phyloP scores from a whole-genome alignment of 2,797 vertebrate genomes.

The Distichodus sexfasciatus region DNA sequence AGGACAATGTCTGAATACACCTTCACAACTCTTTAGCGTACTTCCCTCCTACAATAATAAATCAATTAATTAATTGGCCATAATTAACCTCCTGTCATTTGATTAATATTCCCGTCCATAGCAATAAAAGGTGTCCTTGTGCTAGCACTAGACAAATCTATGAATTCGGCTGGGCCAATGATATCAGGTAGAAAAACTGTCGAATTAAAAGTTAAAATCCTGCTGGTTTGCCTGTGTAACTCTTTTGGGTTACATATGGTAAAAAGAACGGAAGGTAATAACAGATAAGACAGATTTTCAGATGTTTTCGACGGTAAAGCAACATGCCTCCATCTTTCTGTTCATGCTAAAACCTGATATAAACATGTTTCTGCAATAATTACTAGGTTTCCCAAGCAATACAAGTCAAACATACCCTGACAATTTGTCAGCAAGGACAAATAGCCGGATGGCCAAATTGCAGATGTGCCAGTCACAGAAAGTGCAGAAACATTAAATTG shows the following conservation, averaged over 20 bases:
- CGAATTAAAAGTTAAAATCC: too few species aligned
- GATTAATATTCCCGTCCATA: conserved; percentile 68
- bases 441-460: conserved; percentile 20
- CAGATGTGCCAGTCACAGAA: conserved; percentile 11
- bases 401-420: background rate
- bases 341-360: too few species aligned
- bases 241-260: too few species aligned
- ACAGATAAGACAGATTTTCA: background rate
- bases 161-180: conserved; percentile 16
- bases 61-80: conserved; percentile 66
- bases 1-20: conserved; percentile 61
- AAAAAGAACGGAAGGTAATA: background rate
- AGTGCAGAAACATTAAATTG: background rate
- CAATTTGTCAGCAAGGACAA: conserved; percentile 20
- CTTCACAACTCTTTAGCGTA: conserved; percentile 52
- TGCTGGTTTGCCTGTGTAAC: too few species aligned
- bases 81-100: conserved; percentile 66
- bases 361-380: conserved; percentile 7
- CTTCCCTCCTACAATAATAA: conserved; percentile 55
- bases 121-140: conserved; percentile 65
- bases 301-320: background rate
- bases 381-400: background rate
- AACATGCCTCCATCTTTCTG: background rate
- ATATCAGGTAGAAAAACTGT: conserved; percentile 1
- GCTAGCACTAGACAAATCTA: conserved; percentile 27